These are phyloP conservation scores for Sitta europaea DNA, from an alignment of 2,113 vertebrate species.

Conservation along the genomic window DNA sequence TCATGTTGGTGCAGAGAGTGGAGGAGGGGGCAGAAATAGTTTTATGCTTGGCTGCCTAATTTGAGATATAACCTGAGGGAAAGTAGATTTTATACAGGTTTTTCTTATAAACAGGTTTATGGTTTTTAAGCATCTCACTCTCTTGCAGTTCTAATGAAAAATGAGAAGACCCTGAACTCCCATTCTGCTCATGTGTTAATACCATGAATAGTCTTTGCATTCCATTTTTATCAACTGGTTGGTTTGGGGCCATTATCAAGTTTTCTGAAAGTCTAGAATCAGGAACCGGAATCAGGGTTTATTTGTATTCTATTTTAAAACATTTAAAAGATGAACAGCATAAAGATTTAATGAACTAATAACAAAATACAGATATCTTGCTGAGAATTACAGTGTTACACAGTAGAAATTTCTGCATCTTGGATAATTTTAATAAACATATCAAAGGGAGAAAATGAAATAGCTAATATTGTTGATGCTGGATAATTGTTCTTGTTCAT, in stretches of 20 bases:
- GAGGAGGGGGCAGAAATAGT: background rate
- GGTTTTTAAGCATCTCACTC: background rate
- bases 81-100: background rate
- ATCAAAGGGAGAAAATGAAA: background rate
- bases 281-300: background rate
- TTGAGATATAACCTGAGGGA: background rate
- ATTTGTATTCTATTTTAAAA: background rate
- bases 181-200: background rate
- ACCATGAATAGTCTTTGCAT: background rate
- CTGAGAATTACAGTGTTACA: background rate
- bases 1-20: fast-evolving
- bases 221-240: background rate
- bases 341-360: background rate
- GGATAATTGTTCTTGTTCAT: background rate
- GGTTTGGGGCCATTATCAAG: background rate
- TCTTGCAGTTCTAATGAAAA: background rate
- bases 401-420: background rate
- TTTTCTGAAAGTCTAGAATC: background rate
- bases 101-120: background rate
- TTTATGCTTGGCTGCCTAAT: background rate
- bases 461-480: background rate
- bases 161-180: background rate
- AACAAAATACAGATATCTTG: background rate
- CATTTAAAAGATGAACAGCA: background rate
- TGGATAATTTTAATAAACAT: background rate